Base-by-base conservation (phyloP, 1,140 invertebrate species). In the Eufriesea mexicana region DNA sequence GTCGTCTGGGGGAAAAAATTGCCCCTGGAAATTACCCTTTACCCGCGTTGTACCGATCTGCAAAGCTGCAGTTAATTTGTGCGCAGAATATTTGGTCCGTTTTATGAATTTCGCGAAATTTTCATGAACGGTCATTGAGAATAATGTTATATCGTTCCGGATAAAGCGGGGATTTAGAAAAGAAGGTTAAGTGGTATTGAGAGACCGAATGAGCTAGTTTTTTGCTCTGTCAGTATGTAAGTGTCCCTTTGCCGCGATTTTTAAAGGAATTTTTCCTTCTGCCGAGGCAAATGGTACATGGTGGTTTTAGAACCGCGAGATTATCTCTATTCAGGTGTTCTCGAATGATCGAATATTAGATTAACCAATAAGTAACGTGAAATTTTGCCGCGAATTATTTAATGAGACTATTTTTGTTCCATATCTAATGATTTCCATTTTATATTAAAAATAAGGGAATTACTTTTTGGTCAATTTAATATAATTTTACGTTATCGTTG, bases 181-280 rank as follows among this genome's bases (percentile, higher is more conserved):
- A 42, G 10, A 45, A 23, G 73, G 23, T 61, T 25, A 25, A 59
- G 16, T 47, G 45, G 20, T 54, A 61, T 28, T 47, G 57, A 28
- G 28, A 10, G 16, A 35, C 2, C 14, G 18, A 23, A 23, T 8
- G 5, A 45, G 20, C 28, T 51, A 42, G 23, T 42, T 72, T 72
- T 14, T 14, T 55, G 0, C 6, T 12, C n/a, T 8, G 0, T 5
- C 9, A 12, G 7, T 6, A 10, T 0, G 5, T 8, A 8, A n/a
- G 42, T 25, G 16, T 35, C 18, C 61, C 8, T 20, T 35, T 0
- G 61, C 0, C 25, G 16, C 16, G 18, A 51, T 51, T 70, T 51
- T 70, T 9, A 28, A 70, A 25, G 67, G 2, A 18, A 25, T 12
- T 12, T 5, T 23, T 2, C n/a, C 16, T n/a, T 10, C 4, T 9